Percentiles rank a stretch among this genome's conserved stretches.
Conservation (phyloP, 1,140 invertebrate species). For the Ericerus pela region DNA sequence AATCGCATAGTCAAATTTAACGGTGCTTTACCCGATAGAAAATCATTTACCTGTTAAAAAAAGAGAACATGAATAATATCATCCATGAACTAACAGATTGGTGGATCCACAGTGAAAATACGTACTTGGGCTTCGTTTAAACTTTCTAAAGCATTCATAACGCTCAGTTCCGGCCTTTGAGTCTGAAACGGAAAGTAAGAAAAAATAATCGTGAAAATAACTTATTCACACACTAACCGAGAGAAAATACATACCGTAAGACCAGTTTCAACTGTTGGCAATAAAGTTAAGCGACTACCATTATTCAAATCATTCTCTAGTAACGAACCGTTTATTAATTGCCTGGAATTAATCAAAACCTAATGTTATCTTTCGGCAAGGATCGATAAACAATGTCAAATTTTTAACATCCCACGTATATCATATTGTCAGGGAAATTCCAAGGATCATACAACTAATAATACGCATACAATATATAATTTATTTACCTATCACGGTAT, state of each 20-base stretch:
- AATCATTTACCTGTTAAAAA: constrained; percentile 65
- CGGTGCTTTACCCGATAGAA: constrained; percentile 81
- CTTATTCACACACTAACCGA: too few species aligned
- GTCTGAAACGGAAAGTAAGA: constrained; percentile 47
- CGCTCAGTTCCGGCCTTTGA: constrained; percentile 78
- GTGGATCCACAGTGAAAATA: too few species aligned
- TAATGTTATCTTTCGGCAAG: constrained; percentile 9
- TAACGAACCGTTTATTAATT: constrained; percentile 71
- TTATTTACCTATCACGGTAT: constrained; percentile 72
- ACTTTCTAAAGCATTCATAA: constrained; percentile 87
- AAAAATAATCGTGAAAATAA: too few species aligned
- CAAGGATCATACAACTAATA: too few species aligned
- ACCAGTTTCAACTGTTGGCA: constrained; percentile 86
- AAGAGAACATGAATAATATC: background rate
- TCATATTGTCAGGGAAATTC: too few species aligned
- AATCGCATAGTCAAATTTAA: constrained; percentile 85
- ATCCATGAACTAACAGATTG: too few species aligned
- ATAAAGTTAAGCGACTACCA: constrained; percentile 70
- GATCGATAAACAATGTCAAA: constrained; percentile 11
- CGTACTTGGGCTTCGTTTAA: constrained; percentile 71
- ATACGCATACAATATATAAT: too few species aligned
- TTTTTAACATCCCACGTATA: too few species aligned
- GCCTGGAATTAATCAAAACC: constrained; percentile 45
- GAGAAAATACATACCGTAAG: constrained; percentile 79
- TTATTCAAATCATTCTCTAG: constrained; percentile 73